Base-by-base conservation (phyloP, 1,140 invertebrate genomes). In the Meteorus sp. region DNA sequence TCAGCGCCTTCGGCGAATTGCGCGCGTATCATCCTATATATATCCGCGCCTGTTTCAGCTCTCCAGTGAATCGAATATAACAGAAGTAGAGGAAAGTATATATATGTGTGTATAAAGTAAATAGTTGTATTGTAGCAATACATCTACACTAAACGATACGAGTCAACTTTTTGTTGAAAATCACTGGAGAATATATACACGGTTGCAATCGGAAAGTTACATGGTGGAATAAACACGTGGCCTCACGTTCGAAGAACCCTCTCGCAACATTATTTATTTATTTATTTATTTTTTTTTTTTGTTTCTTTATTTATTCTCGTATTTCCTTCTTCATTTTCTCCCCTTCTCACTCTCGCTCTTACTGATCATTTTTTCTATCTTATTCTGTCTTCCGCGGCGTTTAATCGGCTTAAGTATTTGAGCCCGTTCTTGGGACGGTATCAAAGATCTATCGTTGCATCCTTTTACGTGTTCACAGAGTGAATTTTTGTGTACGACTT, bases 401-500 rank as follows among this genome's bases (percentile, higher is more conserved):
- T 8, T 13, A 52, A 52, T 52, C 50, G 31, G 33, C 48, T 33
- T 51, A 33, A 15, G 48, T 51, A 51, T 52, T 37, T 52, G 50
- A 52, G 20, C 22, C 44, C 22, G 15, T 9, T 52, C 31, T 52
- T 52, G 35, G 19, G 50, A n/a, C n/a, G 50, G 25, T 52, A 52
- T 52, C 50, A 33, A 22, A 20, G 50, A 52, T 52, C 50, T 31
- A 39, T 52, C 31, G n/a, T 31, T 37, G 50, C 50, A 39, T 52
- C 50, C 33, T 52, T 35, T 35, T 39, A 52, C 50, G 50, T 52
- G 31, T 52, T 52, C 13, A 31, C 35, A n/a, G n/a, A n/a, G 20
- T 20, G 2, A 33, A 11, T 35, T 39, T 37, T 52, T 52, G 2
- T 35, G 13, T 13, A n/a, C 13, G 29, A n/a, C n/a, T n/a, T n/a